Evolutionary conservation across 2,113 vertebrate genomes (phyloP), one percentile per base, ranked within the genome.

Genomic region (Copsychus sechellarum): DNA sequence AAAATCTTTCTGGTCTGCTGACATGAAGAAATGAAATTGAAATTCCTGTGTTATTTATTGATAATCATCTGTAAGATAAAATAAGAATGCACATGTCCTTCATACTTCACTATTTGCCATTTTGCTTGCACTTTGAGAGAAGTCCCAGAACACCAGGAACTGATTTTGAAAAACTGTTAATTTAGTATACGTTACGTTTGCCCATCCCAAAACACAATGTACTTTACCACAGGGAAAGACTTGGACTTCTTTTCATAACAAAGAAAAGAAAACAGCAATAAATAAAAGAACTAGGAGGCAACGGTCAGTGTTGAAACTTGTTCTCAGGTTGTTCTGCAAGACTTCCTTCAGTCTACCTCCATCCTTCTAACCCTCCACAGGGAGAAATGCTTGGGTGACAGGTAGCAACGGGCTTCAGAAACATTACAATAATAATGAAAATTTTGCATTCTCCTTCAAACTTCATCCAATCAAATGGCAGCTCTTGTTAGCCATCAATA

Each of bases 241-340:
- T 81, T 71, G 40, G 36, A 82, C 78, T 91, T 86, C 43, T 69
- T 91, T 93, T 69, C 71, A 65, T 66, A 60, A 72, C 38, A 47
- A 47, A 47, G 47, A 72, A 88, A 74, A 93, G 50, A 94, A 70
- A 96, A 88, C 42, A 90, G 40, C 3, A 6, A 79, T 60, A 92
- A 92, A 86, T 85, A 83, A 90, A 83, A 83, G 36, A 78, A 77
- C 60, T 88, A 92, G 14, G 57, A 92, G 80, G n/a, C 86, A 72
- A 43, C 18, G 43, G 79, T 70, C 85, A 88, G 56, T 93, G 81
- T 88, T 71, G 85, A 93, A 92, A 96, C 56, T 78, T 94, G 88
- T 88, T 93, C 91, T 90, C 73, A 69, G 65, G 53, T 81, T 93
- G 48, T 77, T 95, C 95, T 86, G 84, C 85, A 95, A 91, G 78